Percentiles rank a stretch among this genome's conserved stretches.
Conservation (phyloP, 2,888 invertebrate genomes). For the Polymixis lichenea region DNA sequence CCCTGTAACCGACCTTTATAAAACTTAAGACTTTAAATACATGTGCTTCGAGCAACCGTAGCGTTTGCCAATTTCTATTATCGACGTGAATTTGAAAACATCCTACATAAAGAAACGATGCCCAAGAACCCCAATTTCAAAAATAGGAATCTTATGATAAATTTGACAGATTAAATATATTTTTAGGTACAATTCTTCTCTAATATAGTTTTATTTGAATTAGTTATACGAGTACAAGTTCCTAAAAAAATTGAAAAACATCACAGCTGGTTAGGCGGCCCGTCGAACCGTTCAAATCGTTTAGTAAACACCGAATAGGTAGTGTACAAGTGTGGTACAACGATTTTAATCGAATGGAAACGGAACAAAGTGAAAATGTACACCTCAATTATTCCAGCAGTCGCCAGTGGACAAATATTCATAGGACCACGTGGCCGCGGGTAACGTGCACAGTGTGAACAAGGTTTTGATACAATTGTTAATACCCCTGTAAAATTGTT, state of each 20-base stretch:
- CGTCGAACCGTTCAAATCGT: constrained; percentile 89
- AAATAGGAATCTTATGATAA: not conserved
- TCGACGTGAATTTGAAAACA: constrained; percentile 29
- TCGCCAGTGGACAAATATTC: constrained; percentile 87
- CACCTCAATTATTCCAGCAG: constrained; percentile 90
- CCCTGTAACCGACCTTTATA: constrained; percentile 87
- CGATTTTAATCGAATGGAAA: constrained; percentile 90
- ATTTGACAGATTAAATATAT: not conserved
- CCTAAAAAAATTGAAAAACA: constrained; percentile 74
- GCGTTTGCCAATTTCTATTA: constrained; percentile 47
- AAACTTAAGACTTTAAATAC: constrained; percentile 77
- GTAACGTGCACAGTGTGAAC: constrained; percentile 73
- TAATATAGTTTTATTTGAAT: constrained; percentile 36
- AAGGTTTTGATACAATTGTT: constrained; percentile 64
- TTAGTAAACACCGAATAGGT: constrained; percentile 90
- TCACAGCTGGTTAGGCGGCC: constrained; percentile 81
- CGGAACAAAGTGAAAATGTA: constrained; percentile 91
- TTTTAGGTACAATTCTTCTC: constrained; percentile 5
- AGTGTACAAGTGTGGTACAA: constrained; percentile 89
- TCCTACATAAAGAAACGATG: not conserved
- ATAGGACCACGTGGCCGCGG: constrained; percentile 80
- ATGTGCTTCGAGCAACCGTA: constrained; percentile 54
- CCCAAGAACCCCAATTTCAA: not conserved
- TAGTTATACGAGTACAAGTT: constrained; percentile 51
- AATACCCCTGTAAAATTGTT: constrained; percentile 69